phyloP scores from a whole-genome alignment of 2,888 invertebrate genomes.

The Caenorhabditis afra region DNA sequence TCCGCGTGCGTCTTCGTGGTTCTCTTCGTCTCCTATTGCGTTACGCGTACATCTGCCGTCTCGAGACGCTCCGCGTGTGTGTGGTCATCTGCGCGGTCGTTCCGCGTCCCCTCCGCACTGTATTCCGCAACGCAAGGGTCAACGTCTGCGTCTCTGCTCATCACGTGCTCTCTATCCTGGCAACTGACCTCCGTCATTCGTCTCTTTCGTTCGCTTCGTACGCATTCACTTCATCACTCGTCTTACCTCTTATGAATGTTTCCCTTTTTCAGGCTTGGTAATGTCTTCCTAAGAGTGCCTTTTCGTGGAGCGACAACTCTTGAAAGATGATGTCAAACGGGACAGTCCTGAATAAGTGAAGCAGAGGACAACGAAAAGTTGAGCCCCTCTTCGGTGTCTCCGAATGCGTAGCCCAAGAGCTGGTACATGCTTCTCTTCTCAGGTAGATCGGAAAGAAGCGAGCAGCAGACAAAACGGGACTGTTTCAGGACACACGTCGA shows the following conservation, averaged over 20 bases:
- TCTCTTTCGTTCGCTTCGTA: background rate
- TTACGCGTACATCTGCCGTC: too few species aligned
- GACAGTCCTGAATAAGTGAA: constrained; percentile 8
- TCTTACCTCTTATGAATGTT: background rate
- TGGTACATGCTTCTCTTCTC: too few species aligned
- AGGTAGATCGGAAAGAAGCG: too few species aligned
- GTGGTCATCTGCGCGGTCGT: background rate
- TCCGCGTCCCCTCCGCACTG: background rate
- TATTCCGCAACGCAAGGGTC: too few species aligned
- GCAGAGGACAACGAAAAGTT: background rate
- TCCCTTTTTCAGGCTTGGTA: constrained; percentile 13
- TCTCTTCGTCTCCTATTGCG: too few species aligned
- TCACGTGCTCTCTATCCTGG: constrained; percentile 1
- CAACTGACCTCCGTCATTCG: constrained; percentile 12
- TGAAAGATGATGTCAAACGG: constrained; percentile 19
- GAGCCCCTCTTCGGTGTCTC: background rate
- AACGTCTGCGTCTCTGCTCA: background rate
- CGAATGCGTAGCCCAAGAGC: too few species aligned
- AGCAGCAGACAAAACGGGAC: background rate
- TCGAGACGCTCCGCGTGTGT: too few species aligned
- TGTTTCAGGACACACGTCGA: constrained; percentile 27
- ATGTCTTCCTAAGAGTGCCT: constrained; percentile 42
- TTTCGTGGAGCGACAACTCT: background rate
- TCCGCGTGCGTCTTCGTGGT: too few species aligned
- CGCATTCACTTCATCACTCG: background rate